Evolutionary conservation across 2,113 vertebrate genomes (phyloP), one percentile per base, ranked within the genome.

Genomic region (Psephotus haematonotus): DNA sequence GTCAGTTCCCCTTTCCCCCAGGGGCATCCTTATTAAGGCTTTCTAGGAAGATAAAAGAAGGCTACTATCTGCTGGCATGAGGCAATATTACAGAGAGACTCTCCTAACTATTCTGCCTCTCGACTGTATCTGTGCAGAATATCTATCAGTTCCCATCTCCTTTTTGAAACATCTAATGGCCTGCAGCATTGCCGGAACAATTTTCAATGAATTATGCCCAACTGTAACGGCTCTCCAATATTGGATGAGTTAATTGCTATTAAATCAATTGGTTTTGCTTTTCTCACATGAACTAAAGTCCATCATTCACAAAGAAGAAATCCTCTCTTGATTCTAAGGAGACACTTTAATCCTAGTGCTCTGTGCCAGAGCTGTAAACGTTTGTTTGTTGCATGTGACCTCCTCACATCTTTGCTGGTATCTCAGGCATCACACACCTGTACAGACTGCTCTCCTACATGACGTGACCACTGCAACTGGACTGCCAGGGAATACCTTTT

Each of bases 201-300:
- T 93, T 94, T 93, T 64, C 88, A 96, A 39, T 93, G 87, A 97
- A 79, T 94, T 93, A 96, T 87, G 70, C 95, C 93, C 94, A 97
- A 85, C 67, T 50, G 41, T 68, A 93, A 83, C 2, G 2, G 74
- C 74, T 90, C 75, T 97, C 74, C 88, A 93, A 96, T 96, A 95
- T 0, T 77, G 94, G 95, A 88, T 71, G 69, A 95, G 87, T 95
- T 96, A 97, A 97, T 88, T 94, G 90, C 88, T 96, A 94, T 91
- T 96, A 96, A 91, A 97, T 96, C 95, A 94, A 92, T 92, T 93
- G 93, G 86, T 78, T 95, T 95, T 92, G 78, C 64, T 92, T 95
- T 89, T 86, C 70, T 91, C 86, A 86, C 90, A 83, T 13, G 31
- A 96, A 93, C 92, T 94, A 96, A 95, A 95, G 82, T 57, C 70